Base-by-base conservation (phyloP, 2,797 vertebrate genomes). In the Toxotes lorentzi region DNA sequence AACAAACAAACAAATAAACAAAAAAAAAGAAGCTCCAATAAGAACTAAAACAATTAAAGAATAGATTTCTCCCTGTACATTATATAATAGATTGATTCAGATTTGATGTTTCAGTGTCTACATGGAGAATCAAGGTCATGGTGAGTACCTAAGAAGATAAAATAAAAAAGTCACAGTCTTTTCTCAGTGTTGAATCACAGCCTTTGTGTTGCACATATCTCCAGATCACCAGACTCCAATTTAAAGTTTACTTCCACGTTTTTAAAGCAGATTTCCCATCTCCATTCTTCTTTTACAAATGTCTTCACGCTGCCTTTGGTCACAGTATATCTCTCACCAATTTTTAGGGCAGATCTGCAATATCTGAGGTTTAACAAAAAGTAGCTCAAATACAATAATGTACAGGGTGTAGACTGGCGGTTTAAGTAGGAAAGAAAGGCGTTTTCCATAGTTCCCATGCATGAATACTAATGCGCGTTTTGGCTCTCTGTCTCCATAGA, bases 381-480 rank as follows among this genome's bases (percentile, higher is more conserved):
- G 23, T 14, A 23, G 35, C 6, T 14, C 30, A 21, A 47, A 57
- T 45, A 10, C 43, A 43, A 30, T 17, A 5, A 32, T 50, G 48
- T 71, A 21, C 54, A 14, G 6, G 8, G 7, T 30, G 11, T 30
- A 7, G 19, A 5, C 4, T 61, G 23, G 56, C 14, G 23, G 21
- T 30, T 70, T 61, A 50, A 56, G 27, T 19, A 48, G 13, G 54
- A 56, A 59, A 24, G 54, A 13, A 40, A n/a, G 23, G n/a, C 56
- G 51, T 65, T 70, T 71, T 32, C 10, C 48, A 83, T 57, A 63
- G 76, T 61, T 67, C 14, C 40, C 38, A 50, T 58, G 27, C 78
- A 89, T 90, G 86, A 91, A 90, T 91, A 86, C 75, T 80, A 87
- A 85, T 84, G 68, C 64, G 73, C 78, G 79, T 74, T 83, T 48